These are phyloP conservation scores for Bambusicola thoracicus DNA, from an alignment of 2,113 vertebrate genomes.

Conservation along the genomic window DNA sequence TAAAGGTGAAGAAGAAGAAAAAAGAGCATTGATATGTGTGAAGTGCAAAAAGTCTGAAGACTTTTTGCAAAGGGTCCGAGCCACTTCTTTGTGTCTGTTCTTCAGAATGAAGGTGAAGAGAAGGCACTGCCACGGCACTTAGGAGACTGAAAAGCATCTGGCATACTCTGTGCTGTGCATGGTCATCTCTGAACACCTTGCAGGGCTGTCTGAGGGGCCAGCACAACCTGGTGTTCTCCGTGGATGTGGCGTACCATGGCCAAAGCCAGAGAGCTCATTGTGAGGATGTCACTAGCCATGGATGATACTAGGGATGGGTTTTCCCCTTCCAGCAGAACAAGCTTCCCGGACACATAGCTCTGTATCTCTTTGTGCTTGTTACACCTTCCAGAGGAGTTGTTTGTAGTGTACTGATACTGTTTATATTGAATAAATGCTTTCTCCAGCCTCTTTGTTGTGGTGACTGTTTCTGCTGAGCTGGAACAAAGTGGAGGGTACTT, in stretches of 20 bases:
- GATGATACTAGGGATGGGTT: background rate
- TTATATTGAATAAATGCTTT: constrained; percentile 64
- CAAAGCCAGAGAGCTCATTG: background rate
- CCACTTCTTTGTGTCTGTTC: background rate
- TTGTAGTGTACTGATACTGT: constrained; percentile 36
- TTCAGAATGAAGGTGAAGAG: background rate
- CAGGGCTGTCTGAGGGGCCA: background rate
- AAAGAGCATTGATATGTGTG: background rate
- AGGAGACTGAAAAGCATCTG: background rate
- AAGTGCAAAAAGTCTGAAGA: background rate
- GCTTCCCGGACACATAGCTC: background rate
- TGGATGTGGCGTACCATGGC: background rate
- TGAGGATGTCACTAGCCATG: background rate
- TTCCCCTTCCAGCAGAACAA: background rate
- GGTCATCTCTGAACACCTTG: background rate
- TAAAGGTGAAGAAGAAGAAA: constrained; percentile 26
- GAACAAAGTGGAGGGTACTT: background rate
- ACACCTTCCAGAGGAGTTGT: background rate
- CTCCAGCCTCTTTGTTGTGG: constrained; percentile 62
- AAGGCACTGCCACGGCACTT: background rate
- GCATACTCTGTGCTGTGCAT: rapidly evolving
- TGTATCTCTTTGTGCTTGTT: constrained; percentile 18
- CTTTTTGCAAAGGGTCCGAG: background rate
- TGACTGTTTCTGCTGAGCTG: constrained; percentile 39
- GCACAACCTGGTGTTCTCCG: background rate